Evolutionary conservation across 1,140 invertebrate genomes (phyloP), one percentile per base, ranked within the genome.

Genomic region (Oryctes rhinoceros): DNA sequence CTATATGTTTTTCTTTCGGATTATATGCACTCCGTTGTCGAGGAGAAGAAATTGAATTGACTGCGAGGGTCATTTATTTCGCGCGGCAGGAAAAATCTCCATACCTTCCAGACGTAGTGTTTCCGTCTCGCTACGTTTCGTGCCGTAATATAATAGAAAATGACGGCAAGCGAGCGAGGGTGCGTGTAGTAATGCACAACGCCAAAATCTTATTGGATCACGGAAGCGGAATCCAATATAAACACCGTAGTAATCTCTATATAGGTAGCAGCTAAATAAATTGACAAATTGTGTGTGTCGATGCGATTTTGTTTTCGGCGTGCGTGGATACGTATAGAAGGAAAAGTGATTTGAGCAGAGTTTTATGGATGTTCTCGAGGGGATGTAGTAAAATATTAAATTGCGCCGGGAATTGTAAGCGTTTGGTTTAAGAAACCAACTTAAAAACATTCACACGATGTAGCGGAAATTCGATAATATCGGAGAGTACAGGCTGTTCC

Each of bases 201-300:
- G 53, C 13, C 15, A 20, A 62, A 62, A 18, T 62, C 53, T 62
- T 62, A 62, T 62, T 62, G 53, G 53, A 20, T 62, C 20, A 62
- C 39, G 39, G 53, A 7, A 71, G 7, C 24, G 65, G 20, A 71
- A 71, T 71, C 24, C 65, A 37, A 71, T 71, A 71, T 71, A 71
- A 71, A 71, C 65, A 24, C 18, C 11, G 65, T 7, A 15, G 65
- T 37, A 71, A 37, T 71, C 65, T 71, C 65, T 59, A 59, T 53
- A 53, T 18, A 59, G 15, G 18, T 44, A 18, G 65, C 11, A 37
- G 65, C 18, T 71, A 71, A 71, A 37, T 71, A 37, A 71, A 71
- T 71, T 71, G 65, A 71, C 65, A 71, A 71, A 71, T 71, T 71
- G 65, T 24, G 65, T 24, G 65, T 71, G 65, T 71, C 65, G 65